phyloP scores from a whole-genome alignment of 2,888 invertebrate genomes.

The Rhodophaea formosa region DNA sequence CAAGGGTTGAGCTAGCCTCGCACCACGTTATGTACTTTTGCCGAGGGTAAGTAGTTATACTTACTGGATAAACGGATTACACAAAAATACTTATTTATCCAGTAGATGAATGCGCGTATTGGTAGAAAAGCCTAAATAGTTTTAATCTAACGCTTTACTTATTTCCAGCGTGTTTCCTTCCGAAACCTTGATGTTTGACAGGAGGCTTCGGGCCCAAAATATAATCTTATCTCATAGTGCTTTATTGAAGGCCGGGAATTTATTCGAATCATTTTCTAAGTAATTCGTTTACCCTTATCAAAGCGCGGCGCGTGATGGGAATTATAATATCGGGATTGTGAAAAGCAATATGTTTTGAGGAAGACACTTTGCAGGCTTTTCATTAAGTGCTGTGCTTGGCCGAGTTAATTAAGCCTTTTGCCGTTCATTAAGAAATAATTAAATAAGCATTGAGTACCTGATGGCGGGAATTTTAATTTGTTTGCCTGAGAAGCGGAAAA shows the following conservation, averaged over 20 bases:
- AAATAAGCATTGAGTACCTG: conserved; percentile 20
- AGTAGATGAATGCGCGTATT: too few species aligned
- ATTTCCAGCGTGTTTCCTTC: neutral
- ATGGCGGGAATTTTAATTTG: conserved; percentile 17
- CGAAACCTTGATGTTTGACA: neutral
- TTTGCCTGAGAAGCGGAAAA: conserved; percentile 10
- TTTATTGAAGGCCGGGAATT: conserved; percentile 30
- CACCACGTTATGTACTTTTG: too few species aligned
- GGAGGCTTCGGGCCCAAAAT: conserved; percentile 6
- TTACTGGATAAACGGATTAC: too few species aligned
- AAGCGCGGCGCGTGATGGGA: conserved; percentile 39
- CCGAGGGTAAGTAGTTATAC: too few species aligned
- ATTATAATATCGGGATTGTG: conserved; percentile 38
- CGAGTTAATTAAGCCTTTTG: conserved; percentile 21
- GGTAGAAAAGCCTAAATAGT: too few species aligned
- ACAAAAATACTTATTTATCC: too few species aligned
- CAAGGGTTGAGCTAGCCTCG: too few species aligned
- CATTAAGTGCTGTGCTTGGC: conserved; percentile 13
- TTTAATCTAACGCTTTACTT: too few species aligned
- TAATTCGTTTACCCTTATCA: conserved; percentile 53
- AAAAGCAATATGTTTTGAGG: conserved; percentile 31
- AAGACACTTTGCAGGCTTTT: conserved; percentile 20
- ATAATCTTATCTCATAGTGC: conserved; percentile 8
- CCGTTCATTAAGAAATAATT: conserved; percentile 23
- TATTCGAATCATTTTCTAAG: conserved; percentile 42